Percentiles rank a stretch among this genome's conserved stretches.
These are phyloP conservation scores for Panopea generosa DNA, from an alignment of 2,888 invertebrate species.

Conservation along the genomic window DNA sequence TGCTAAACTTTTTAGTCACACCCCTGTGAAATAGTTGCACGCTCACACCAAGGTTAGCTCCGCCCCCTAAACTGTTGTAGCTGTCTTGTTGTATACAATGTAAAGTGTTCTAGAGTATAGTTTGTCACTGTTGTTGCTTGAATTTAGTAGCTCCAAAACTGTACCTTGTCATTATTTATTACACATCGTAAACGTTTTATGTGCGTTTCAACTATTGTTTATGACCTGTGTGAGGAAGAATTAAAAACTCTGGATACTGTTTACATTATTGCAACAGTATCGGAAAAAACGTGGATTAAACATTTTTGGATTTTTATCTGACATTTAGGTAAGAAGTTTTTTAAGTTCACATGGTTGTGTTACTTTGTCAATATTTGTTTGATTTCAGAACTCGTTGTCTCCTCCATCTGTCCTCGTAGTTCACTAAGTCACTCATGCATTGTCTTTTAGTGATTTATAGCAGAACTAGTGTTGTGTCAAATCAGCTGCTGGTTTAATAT, in stretches of 20 bases:
- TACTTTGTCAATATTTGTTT: no score
- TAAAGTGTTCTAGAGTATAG: constrained; percentile 50
- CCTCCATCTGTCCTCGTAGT: no score
- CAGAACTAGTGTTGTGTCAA: no score
- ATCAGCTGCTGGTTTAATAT: no score
- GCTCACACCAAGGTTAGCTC: constrained; percentile 36
- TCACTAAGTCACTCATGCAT: no score
- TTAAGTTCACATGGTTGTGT: constrained; percentile 1
- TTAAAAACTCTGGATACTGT: constrained; percentile 4
- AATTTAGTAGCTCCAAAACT: constrained; percentile 36
- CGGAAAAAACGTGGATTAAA: constrained; percentile 19
- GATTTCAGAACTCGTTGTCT: no score
- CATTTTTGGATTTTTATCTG: constrained; percentile 21
- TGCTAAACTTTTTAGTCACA: neutral
- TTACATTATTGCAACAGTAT: no score
- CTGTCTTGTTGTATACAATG: constrained; percentile 47
- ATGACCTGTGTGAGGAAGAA: constrained; percentile 36
- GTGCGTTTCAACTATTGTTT: constrained; percentile 57
- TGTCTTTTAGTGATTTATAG: no score
- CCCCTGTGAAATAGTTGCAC: constrained; percentile 30
- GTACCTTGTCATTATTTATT: constrained; percentile 56
- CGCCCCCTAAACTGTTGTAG: constrained; percentile 39
- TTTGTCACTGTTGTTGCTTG: no score
- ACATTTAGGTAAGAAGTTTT: constrained; percentile 26
- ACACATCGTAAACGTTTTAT: constrained; percentile 57